Percentiles rank a stretch among this genome's conserved stretches.
phyloP scores from a whole-genome alignment of 2,113 vertebrate species.

The Catharus minimus region DNA sequence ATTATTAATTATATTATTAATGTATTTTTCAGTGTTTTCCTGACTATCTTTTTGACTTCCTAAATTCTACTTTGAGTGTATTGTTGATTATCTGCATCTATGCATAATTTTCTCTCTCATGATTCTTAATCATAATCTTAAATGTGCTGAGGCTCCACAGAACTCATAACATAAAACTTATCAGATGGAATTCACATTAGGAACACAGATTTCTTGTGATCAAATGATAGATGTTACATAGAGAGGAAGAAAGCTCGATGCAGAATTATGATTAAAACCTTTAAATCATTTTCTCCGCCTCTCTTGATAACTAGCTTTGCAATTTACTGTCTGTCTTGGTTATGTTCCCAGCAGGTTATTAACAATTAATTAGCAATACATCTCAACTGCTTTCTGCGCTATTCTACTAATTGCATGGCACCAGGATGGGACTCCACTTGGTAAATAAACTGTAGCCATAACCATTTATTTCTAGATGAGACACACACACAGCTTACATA shows the following conservation, averaged over 20 bases:
- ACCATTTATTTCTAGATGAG: constrained; percentile 50
- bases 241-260: not conserved
- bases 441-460: constrained; percentile 63
- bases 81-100: not conserved
- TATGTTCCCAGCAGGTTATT: constrained; percentile 78
- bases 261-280: constrained; percentile 71
- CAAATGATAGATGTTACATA: not conserved
- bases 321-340: constrained; percentile 71
- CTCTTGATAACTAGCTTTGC: constrained; percentile 68
- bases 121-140: not conserved
- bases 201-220: not conserved
- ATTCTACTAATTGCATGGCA: constrained; percentile 59
- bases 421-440: constrained; percentile 49
- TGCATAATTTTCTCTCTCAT: not conserved
- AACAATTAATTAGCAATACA: constrained; percentile 81
- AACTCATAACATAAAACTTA: not conserved
- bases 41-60: not conserved
- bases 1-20: not conserved
- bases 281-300: constrained; percentile 73
- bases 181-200: not conserved
- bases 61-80: not conserved
- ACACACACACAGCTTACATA: not conserved
- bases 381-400: constrained; percentile 51
- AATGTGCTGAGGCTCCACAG: not conserved
- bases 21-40: not conserved